phyloP scores from a whole-genome alignment of 2,888 invertebrate genomes.

The Limnephilus marmoratus region DNA sequence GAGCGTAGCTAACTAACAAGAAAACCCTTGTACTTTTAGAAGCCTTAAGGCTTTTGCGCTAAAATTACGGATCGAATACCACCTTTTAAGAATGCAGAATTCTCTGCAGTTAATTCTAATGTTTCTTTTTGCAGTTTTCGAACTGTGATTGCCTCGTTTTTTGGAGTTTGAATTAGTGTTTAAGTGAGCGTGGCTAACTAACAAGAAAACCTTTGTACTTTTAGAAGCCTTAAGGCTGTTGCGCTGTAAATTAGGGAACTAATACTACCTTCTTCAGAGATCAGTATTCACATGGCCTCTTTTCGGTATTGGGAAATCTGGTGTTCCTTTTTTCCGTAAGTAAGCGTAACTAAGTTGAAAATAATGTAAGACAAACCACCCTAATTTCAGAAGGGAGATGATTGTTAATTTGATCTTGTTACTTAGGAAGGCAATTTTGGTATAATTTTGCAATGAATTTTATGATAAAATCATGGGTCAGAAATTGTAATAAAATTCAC shows the following conservation, averaged over 20 bases:
- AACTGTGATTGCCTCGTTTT: neutral
- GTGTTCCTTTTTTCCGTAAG: neutral
- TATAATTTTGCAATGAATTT: neutral
- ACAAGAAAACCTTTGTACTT: neutral
- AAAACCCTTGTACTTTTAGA: neutral
- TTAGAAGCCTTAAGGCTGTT: neutral
- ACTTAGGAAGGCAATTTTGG: too few relatives aligned
- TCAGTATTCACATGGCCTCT: neutral
- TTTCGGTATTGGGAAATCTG: neutral
- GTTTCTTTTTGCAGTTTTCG: neutral
- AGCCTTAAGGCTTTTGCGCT: neutral
- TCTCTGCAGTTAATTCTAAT: neutral
- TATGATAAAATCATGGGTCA: neutral
- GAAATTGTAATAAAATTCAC: neutral
- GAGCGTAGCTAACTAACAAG: neutral
- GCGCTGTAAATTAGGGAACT: neutral
- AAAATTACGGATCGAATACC: neutral
- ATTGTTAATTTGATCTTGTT: neutral
- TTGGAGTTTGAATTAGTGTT: neutral
- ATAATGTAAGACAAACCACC: neutral
- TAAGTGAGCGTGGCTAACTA: neutral
- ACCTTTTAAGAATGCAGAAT: neutral
- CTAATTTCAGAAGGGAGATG: neutral
- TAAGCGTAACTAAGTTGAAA: neutral
- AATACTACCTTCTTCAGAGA: neutral